These are phyloP conservation scores for Pandemis corylana DNA, from an alignment of 2,888 invertebrate genomes.

Conservation along the genomic window DNA sequence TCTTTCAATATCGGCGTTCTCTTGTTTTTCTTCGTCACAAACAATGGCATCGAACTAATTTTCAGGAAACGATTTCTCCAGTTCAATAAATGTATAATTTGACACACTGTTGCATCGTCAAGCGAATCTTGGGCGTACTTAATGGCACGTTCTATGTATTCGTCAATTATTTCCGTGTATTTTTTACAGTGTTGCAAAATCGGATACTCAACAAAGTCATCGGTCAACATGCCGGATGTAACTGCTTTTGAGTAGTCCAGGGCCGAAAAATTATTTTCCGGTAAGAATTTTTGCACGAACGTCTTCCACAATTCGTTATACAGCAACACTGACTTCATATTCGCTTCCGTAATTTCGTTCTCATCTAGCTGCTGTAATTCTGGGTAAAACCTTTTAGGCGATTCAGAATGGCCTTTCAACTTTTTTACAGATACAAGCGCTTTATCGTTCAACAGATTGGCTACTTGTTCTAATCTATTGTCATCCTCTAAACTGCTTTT, in stretches of 20 bases:
- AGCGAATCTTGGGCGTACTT: conserved; percentile 56
- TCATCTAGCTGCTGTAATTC: conserved; percentile 56
- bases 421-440: conserved; percentile 50
- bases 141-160: conserved; percentile 70
- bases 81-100: conserved; percentile 77
- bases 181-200: conserved; percentile 81
- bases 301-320: conserved; percentile 69
- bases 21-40: conserved; percentile 61
- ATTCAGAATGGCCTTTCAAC: conserved; percentile 46
- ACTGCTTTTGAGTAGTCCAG: conserved; percentile 81
- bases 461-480: conserved; percentile 44
- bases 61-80: conserved; percentile 82
- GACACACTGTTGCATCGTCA: conserved; percentile 67
- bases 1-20: conserved; percentile 70
- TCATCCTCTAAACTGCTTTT: conserved; percentile 48
- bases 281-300: conserved; percentile 48
- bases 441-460: conserved; percentile 54
- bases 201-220: conserved; percentile 81
- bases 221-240: conserved; percentile 67
- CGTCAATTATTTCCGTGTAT: conserved; percentile 77
- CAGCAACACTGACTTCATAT: conserved; percentile 75
- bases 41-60: conserved; percentile 69
- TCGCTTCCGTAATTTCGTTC: conserved; percentile 54
- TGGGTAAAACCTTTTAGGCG: conserved; percentile 63
- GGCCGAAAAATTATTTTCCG: conserved; percentile 65